These are phyloP conservation scores for Semaprochilodus insignis DNA, from an alignment of 2,797 vertebrate species.

Conservation along the genomic window DNA sequence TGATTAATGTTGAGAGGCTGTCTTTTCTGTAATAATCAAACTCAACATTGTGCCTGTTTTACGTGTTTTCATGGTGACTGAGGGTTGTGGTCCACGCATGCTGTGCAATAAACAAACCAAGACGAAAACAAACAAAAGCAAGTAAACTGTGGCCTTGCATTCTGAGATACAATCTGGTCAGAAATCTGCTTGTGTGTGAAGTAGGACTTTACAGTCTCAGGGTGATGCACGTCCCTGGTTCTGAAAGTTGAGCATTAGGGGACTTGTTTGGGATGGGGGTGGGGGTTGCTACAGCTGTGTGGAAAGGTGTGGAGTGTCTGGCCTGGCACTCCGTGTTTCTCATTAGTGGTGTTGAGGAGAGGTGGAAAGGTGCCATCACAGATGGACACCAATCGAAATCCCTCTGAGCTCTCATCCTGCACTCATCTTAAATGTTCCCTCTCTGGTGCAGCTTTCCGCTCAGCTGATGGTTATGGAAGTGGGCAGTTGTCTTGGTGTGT, in stretches of 20 bases:
- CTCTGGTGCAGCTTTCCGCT: neutral
- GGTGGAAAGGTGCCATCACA: conserved; percentile 30
- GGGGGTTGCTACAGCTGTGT: neutral
- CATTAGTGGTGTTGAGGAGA: conserved; percentile 32
- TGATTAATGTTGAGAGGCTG: conserved; percentile 73
- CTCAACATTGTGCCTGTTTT: conserved; percentile 66
- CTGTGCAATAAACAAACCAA: conserved; percentile 46
- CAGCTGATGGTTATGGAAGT: conserved; percentile 8
- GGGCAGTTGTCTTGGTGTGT: neutral
- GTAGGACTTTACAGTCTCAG: conserved; percentile 13
- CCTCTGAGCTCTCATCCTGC: conserved; percentile 4
- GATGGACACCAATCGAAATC: conserved; percentile 26
- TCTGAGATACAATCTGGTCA: conserved; percentile 40
- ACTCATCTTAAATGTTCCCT: conserved; percentile 17
- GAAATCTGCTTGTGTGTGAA: conserved; percentile 35
- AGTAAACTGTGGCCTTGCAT: conserved; percentile 63
- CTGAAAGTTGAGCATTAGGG: conserved; percentile 1
- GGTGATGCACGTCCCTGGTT: conserved; percentile 20
- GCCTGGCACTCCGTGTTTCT: conserved; percentile 51
- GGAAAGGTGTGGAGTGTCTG: conserved; percentile 31
- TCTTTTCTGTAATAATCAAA: conserved; percentile 69
- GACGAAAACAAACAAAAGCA: conserved; percentile 53
- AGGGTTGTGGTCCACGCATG: conserved; percentile 5
- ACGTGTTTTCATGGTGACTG: conserved; percentile 55
- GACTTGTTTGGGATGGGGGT: no score